A percentile compares a stretch with the other conserved stretches of the same genome.
These are phyloP conservation scores for Mimumesa dahlbomi DNA, from an alignment of 2,888 invertebrate species.

Conservation along the genomic window DNA sequence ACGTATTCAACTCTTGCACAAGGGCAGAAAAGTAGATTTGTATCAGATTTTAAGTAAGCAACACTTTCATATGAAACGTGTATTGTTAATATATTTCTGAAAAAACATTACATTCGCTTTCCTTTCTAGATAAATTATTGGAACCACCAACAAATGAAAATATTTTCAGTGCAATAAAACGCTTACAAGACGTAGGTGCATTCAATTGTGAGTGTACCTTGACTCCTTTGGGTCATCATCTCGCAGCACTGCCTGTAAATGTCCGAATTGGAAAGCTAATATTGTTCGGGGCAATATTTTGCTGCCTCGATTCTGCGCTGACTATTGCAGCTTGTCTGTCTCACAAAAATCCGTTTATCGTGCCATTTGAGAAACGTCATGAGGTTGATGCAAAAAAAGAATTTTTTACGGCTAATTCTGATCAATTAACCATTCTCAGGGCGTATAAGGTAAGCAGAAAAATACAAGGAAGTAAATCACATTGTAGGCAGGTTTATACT, in stretches of 20 bases:
- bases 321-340: slow-evolving; percentile 94
- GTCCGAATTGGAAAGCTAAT: slow-evolving; percentile 95
- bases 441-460: slow-evolving; percentile 94
- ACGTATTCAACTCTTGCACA: slow-evolving; percentile 87
- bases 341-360: slow-evolving; percentile 89
- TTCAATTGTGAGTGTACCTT: slow-evolving; percentile 87
- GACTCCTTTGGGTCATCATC: slow-evolving; percentile 92
- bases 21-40: slow-evolving; percentile 77
- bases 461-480: slow-evolving; percentile 7
- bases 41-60: slow-evolving; percentile 82
- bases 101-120: background rate
- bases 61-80: too few relatives aligned
- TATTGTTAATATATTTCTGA: too few relatives aligned
- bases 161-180: slow-evolving; percentile 85
- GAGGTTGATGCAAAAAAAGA: slow-evolving; percentile 88
- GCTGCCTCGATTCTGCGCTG: slow-evolving; percentile 94
- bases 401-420: slow-evolving; percentile 90
- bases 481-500: background rate
- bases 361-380: slow-evolving; percentile 87
- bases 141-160: slow-evolving; percentile 88
- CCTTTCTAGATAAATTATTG: slow-evolving; percentile 83
- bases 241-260: slow-evolving; percentile 94
- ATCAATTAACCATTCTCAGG: slow-evolving; percentile 92
- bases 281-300: slow-evolving; percentile 94
- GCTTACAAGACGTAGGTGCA: slow-evolving; percentile 90